Percentiles rank a stretch among this genome's conserved stretches.
phyloP scores from a whole-genome alignment of 2,113 vertebrate genomes.

The Psammodynastes pulverulentus region DNA sequence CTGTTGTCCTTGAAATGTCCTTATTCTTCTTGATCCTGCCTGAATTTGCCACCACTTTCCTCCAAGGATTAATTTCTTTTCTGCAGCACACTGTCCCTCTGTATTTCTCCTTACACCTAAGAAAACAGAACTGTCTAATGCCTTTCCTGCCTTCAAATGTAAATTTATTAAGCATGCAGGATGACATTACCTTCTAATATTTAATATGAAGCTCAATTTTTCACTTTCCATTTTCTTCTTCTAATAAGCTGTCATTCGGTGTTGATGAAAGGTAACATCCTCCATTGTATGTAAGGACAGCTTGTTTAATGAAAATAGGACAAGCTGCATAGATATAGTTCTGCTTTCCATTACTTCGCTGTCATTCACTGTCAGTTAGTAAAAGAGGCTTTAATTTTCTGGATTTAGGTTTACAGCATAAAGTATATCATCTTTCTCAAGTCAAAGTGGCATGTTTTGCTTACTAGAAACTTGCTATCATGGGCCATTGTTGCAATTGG shows the following conservation, averaged over 20 bases:
- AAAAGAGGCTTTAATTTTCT: neutral
- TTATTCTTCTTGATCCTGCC: neutral
- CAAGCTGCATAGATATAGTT: neutral
- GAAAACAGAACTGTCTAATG: neutral
- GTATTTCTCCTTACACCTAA: neutral
- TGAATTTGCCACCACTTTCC: neutral
- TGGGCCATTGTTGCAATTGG: neutral
- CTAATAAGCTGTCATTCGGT: neutral
- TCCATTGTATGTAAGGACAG: neutral
- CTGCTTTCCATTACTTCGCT: neutral
- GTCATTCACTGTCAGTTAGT: neutral
- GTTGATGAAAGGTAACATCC: neutral
- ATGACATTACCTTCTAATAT: neutral
- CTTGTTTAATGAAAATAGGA: neutral
- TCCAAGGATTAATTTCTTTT: neutral
- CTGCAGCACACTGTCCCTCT: neutral
- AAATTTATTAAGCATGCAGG: neutral
- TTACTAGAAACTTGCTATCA: neutral
- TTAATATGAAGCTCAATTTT: neutral
- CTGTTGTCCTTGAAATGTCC: neutral
- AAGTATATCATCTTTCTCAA: neutral
- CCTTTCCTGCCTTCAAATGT: neutral
- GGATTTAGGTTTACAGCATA: neutral
- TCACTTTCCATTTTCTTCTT: neutral
- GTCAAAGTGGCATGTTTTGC: neutral